These are phyloP conservation scores for Sterrhoptilus dennistouni DNA, from an alignment of 2,113 vertebrate species.

Conservation along the genomic window DNA sequence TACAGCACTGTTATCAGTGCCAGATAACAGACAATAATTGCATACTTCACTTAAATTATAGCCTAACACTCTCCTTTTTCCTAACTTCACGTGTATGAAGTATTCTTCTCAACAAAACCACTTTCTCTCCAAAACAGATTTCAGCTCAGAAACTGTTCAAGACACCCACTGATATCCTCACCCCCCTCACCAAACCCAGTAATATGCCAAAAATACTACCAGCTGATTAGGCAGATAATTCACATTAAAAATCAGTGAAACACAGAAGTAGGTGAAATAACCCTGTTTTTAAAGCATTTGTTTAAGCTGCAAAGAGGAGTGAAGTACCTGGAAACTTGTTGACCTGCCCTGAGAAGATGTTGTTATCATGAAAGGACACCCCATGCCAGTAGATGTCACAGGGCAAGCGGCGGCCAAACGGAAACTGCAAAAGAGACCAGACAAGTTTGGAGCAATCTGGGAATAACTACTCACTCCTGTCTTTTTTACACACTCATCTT, in stretches of 20 bases:
- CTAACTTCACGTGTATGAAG: neutral
- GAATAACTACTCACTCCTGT: neutral
- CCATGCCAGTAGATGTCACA: slow-evolving; percentile 99
- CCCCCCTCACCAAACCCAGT: neutral
- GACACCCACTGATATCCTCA: neutral
- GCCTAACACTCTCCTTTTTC: neutral
- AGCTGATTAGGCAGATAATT: neutral
- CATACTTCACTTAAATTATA: neutral
- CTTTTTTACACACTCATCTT: neutral
- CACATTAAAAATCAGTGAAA: neutral
- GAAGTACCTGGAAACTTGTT: slow-evolving; percentile 97
- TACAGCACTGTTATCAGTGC: neutral
- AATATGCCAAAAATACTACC: neutral
- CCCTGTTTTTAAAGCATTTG: neutral
- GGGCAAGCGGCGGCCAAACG: slow-evolving; percentile 85
- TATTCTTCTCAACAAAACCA: neutral
- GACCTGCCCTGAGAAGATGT: slow-evolving; percentile 92
- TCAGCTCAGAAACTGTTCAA: neutral
- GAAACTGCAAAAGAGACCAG: slow-evolving; percentile 77
- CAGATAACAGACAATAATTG: neutral
- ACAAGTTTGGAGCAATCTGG: neutral
- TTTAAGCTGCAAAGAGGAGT: neutral
- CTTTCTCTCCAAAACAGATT: neutral
- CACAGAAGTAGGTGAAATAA: neutral
- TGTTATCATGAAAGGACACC: slow-evolving; percentile 92